Evolutionary conservation across 2,888 invertebrate genomes (phyloP), one percentile per base, ranked within the genome.

Genomic region (Caenorhabditis becei): DNA sequence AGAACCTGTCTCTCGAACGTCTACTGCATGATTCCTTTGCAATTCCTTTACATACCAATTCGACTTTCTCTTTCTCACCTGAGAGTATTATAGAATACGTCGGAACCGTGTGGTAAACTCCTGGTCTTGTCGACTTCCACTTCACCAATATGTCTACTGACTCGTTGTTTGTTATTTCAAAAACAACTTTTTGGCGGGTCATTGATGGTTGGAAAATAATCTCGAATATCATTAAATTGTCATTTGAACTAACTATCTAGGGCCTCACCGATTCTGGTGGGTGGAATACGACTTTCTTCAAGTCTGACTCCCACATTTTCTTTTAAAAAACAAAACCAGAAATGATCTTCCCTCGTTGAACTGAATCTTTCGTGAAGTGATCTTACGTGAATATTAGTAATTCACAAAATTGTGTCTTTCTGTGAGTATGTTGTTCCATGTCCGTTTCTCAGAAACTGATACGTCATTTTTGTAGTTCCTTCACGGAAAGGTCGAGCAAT

Each of bases 81-180:
- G 61, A 23, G n/a, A 23, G 23, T 41, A 61, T 24, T 1, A 28
- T 44, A 5, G 44, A 44, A 26, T 37, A 61, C n/a, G 47, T 47
- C n/a, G 65, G 49, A 20, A 14, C 1, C 26, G 18, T 53, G 35
- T n/a, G 20, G 20, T 35, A 65, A 24, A 51, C 24, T 16, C 47
- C 65, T 4, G 65, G 65, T 16, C 53, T 16, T 1, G 65, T 65
- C n/a, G 53, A 35, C 23, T 65, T 65, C 51, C 51, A 65, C 24
- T 65, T 65, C 23, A 65, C 51, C 10, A 51, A 7, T 11, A 65
- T 32, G 20, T 32, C 37, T 8, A 16, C 20, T 16, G 51, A 7
- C 53, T 24, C 44, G 37, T 65, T 65, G 49, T 65, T 65, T 5
- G 51, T 37, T 20, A 65, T 65, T 18, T 51, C 35, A 16, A 51